These are phyloP conservation scores for Vespertilio murinus DNA, from an alignment of 2,797 vertebrate genomes.

Conservation along the genomic window DNA sequence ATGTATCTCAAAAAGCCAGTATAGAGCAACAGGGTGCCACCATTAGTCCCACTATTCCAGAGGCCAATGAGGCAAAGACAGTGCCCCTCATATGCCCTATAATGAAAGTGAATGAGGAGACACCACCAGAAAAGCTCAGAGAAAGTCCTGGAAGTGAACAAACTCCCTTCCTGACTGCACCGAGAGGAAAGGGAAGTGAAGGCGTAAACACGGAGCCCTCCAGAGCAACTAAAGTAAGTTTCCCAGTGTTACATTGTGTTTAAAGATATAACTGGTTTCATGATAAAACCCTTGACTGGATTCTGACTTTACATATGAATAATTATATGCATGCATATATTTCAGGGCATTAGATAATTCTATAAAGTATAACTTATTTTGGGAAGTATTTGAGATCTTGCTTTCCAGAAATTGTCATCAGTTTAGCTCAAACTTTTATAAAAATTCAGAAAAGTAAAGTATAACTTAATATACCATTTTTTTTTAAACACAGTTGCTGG, in stretches of 20 bases:
- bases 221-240: slow-evolving; percentile 73
- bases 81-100: not conserved
- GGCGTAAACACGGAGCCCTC: slow-evolving; percentile 61
- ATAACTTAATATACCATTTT: not conserved
- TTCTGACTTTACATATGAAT: not conserved
- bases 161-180: slow-evolving; percentile 6
- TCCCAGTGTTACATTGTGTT: not conserved
- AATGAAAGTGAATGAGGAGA: slow-evolving; percentile 10
- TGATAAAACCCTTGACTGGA: slow-evolving; percentile 25
- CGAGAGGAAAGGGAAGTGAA: slow-evolving; percentile 70
- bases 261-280: not conserved
- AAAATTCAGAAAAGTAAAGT: too few relatives aligned
- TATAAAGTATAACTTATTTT: slow-evolving; percentile 36
- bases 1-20: slow-evolving; percentile 20
- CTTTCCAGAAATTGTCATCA: too few relatives aligned
- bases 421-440: too few relatives aligned
- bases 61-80: slow-evolving; percentile 39
- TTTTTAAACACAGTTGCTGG: slow-evolving; percentile 33
- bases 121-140: slow-evolving; percentile 58
- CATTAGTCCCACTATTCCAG: not conserved
- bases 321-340: not conserved
- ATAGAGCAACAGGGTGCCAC: not conserved
- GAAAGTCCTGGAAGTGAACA: not conserved
- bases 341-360: not conserved
- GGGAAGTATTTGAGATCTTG: too few relatives aligned